A percentile compares a stretch with the other conserved stretches of the same genome.
These are phyloP conservation scores for Scaptomyza caliginosa DNA, from an alignment of 2,888 invertebrate genomes.

Conservation along the genomic window DNA sequence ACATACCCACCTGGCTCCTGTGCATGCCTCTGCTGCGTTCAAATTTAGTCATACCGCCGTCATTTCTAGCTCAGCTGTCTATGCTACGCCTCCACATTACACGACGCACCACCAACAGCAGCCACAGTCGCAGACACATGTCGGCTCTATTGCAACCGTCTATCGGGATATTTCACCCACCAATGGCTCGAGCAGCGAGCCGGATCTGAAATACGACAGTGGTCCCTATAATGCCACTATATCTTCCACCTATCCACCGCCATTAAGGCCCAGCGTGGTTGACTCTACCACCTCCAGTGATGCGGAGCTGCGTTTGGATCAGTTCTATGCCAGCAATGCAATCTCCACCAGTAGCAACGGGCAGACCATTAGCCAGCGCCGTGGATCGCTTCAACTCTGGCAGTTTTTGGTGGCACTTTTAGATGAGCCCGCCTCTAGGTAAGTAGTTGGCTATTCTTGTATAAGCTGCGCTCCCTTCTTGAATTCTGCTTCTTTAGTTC, in stretches of 20 bases:
- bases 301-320: slow-evolving; percentile 81
- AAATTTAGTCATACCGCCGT: slow-evolving; percentile 78
- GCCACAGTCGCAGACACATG: slow-evolving; percentile 56
- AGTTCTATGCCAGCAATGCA: slow-evolving; percentile 79
- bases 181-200: slow-evolving; percentile 56
- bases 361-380: slow-evolving; percentile 85
- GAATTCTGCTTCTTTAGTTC: slow-evolving; percentile 84
- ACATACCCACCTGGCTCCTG: slow-evolving; percentile 60
- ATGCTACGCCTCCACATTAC: slow-evolving; percentile 67
- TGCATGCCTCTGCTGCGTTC: slow-evolving; percentile 71
- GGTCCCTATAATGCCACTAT: slow-evolving; percentile 82
- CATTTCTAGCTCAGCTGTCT: slow-evolving; percentile 72
- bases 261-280: slow-evolving; percentile 74
- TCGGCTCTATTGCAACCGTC: slow-evolving; percentile 26
- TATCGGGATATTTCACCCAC: slow-evolving; percentile 75
- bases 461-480: not conserved
- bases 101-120: slow-evolving; percentile 61
- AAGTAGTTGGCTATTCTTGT: slow-evolving; percentile 38
- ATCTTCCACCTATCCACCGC: slow-evolving; percentile 80
- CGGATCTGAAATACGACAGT: slow-evolving; percentile 81
- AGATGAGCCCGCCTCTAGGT: slow-evolving; percentile 87
- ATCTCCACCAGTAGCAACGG: slow-evolving; percentile 78
- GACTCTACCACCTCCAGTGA: slow-evolving; percentile 83
- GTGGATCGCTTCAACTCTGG: slow-evolving; percentile 96
- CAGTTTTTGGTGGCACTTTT: slow-evolving; percentile 95